phyloP scores from a whole-genome alignment of 2,113 vertebrate genomes.

The Tetraodon nigroviridis region DNA sequence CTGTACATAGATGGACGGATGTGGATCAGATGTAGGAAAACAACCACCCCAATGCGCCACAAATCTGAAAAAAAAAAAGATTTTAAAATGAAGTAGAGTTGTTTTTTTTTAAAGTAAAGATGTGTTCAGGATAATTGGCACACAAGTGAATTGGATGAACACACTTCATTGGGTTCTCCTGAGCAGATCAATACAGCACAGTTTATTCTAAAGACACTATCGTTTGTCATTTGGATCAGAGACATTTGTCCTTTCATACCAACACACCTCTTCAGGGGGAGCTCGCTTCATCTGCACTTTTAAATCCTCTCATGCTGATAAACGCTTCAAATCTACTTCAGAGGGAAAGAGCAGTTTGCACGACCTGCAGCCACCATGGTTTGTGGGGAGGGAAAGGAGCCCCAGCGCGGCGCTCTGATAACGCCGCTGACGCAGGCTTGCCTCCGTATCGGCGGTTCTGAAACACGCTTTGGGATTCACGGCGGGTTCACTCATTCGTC shows the following conservation, averaged over 20 bases:
- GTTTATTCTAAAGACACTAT: too few species aligned
- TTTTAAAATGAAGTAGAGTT: not conserved
- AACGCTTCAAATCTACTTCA: slow-evolving; percentile 26
- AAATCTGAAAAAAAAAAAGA: not conserved
- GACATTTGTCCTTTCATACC: not conserved
- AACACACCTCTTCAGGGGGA: not conserved
- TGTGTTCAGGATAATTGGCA: not conserved
- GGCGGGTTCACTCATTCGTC: slow-evolving; percentile 13
- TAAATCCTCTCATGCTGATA: slow-evolving; percentile 2
- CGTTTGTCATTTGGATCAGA: not conserved
- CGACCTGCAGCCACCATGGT: slow-evolving; percentile 67
- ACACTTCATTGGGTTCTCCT: not conserved
- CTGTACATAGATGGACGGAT: too few species aligned
- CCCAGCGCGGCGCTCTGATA: slow-evolving; percentile 9
- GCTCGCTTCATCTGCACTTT: not conserved
- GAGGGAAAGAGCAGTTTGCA: slow-evolving; percentile 72
- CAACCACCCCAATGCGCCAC: too few species aligned
- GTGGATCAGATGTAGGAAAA: too few species aligned
- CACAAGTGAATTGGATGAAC: not conserved
- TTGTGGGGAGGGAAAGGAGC: slow-evolving; percentile 5
- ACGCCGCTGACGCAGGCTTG: slow-evolving; percentile 10
- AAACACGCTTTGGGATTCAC: too few species aligned
- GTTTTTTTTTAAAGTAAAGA: not conserved
- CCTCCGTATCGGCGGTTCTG: slow-evolving; percentile 2
- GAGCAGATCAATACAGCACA: not conserved